Base-by-base conservation (phyloP, 2,888 invertebrate species). In the Rhingia campestris region DNA sequence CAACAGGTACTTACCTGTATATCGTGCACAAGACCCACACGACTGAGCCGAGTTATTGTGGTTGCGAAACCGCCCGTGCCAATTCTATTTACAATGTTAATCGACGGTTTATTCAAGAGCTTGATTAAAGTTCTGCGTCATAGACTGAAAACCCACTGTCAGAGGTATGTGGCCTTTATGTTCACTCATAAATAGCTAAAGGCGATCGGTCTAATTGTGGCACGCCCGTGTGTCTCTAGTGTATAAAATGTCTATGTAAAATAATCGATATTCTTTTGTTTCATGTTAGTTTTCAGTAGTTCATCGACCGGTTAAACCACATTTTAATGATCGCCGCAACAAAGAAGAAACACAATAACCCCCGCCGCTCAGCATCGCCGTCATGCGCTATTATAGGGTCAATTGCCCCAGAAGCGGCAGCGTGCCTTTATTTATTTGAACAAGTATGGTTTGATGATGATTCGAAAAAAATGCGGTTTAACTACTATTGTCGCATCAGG, bases 241-340 rank as follows among this genome's bases (percentile, higher is more conserved):
- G 45, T 58, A 67, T 41, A 41, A 43, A 53, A 0, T 7, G 14
- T 6, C n/a, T 22, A 14, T 33, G n/a, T 10, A 51, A 51, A 22
- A 22, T 22, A 22, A 22, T 9, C 32, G 39, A 58, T 66, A 35
- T 74, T 74, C 58, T 66, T 58, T 74, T 74, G 74, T 66, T 74
- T 58, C 66, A 49, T n/a, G 22, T 22, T 22, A 22, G 22, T 66
- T 56, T 74, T 33, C 35, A 53, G 45, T 41, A 49, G 74, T 74
- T 74, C 74, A 37, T 51, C 41, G 74, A 74, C 74, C 74, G 74
- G 56, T 49, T 66, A 45, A 66, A 47, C 49, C 37, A 66, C 30
- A 37, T 69, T 69, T 69, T 69, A 69, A 69, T 30, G 30, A 58
- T 56, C 43, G 33, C 33, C 67, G 14, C 53, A 33, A 35, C 53